These are phyloP conservation scores for Tachuris rubrigastra DNA, from an alignment of 2,113 vertebrate species.

Conservation along the genomic window DNA sequence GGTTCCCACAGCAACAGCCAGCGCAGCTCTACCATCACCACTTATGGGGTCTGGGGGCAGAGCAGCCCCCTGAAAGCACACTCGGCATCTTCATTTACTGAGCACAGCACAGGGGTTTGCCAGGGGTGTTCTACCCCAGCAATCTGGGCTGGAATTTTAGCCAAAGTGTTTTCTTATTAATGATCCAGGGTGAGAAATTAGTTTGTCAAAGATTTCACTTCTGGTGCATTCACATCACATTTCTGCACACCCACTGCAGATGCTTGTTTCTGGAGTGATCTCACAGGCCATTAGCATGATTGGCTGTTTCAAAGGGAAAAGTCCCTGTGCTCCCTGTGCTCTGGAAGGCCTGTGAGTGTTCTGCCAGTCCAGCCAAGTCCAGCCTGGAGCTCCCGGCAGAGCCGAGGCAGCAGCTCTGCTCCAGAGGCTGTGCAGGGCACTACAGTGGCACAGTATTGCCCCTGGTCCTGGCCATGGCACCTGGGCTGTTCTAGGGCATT, in stretches of 20 bases:
- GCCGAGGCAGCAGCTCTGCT: not conserved
- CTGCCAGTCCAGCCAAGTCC: not conserved
- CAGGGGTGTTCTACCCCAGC: not conserved
- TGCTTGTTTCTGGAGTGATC: not conserved
- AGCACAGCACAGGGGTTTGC: not conserved
- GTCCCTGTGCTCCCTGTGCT: not conserved
- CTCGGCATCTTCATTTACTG: not conserved
- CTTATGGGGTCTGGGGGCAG: not conserved
- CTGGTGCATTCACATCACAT: not conserved
- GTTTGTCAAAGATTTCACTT: not conserved
- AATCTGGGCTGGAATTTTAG: not conserved
- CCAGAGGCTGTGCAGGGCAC: not conserved
- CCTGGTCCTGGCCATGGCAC: not conserved
- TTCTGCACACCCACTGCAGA: not conserved
- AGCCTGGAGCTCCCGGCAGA: not conserved
- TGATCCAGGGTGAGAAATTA: not conserved
- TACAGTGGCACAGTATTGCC: not conserved
- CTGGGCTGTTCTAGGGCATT: accelerated
- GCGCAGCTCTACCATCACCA: not conserved
- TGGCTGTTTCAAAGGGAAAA: not conserved
- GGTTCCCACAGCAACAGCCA: not conserved
- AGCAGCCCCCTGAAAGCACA: not conserved
- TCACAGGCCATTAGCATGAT: no score
- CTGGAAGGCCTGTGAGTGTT: no score
- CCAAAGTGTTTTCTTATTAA: not conserved